A percentile compares a stretch with the other conserved stretches of the same genome.
phyloP scores from a whole-genome alignment of 2,113 vertebrate genomes.

The Mesembrinibis cayennensis region DNA sequence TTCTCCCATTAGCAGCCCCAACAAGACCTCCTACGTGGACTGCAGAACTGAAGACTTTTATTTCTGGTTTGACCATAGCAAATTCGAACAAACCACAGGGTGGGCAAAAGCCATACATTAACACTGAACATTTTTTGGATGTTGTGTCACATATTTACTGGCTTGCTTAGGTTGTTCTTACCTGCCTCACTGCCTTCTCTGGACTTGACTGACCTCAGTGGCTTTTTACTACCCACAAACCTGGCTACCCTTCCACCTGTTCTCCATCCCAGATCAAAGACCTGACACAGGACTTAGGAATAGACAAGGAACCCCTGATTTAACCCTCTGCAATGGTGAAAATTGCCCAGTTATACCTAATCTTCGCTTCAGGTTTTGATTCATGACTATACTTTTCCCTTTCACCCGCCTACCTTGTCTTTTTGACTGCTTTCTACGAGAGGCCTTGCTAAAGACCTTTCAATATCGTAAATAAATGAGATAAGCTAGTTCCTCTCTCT shows the following conservation, averaged over 20 bases:
- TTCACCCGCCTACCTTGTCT: neutral
- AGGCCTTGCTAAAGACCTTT: slow-evolving; percentile 17
- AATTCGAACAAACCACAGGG: neutral
- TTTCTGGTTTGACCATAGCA: neutral
- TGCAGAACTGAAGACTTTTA: neutral
- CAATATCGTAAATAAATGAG: slow-evolving; percentile 33
- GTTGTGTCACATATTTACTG: neutral
- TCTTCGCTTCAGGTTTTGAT: neutral
- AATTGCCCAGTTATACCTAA: neutral
- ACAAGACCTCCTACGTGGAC: neutral
- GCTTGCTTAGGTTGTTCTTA: neutral
- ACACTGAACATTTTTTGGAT: neutral
- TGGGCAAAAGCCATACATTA: neutral
- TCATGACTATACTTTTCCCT: neutral
- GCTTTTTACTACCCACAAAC: neutral
- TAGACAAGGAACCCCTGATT: neutral
- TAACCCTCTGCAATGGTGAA: neutral
- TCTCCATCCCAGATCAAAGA: neutral
- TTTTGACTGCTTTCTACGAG: neutral
- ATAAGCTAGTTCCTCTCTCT: slow-evolving; percentile 44
- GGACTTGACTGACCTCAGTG: neutral
- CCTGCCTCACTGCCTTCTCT: neutral
- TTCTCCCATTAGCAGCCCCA: neutral
- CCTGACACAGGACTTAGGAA: neutral
- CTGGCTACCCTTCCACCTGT: neutral